phyloP scores from a whole-genome alignment of 2,113 vertebrate species.

The Mormyrus lacerda region DNA sequence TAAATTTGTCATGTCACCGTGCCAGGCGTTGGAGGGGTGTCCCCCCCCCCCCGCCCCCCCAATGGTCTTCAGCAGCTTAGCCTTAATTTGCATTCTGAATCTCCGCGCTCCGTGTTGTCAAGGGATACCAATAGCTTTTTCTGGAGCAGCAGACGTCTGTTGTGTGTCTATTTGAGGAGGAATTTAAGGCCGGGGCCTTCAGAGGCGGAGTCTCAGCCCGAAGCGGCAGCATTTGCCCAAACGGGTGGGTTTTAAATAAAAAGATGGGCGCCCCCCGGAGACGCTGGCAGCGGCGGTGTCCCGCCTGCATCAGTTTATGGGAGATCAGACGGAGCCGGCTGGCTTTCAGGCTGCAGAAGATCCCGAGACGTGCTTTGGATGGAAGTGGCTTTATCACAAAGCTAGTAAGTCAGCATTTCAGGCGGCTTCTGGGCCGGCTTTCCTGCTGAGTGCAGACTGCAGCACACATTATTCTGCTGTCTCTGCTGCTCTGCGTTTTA shows the following conservation, averaged over 20 bases:
- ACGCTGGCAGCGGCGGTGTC: background rate
- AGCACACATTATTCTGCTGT: background rate
- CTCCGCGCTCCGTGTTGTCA: conserved; percentile 51
- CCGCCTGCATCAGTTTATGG: background rate
- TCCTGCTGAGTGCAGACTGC: background rate
- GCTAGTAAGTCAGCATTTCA: background rate
- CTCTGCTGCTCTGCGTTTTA: background rate
- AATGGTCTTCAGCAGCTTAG: conserved; percentile 36
- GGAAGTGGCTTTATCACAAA: conserved; percentile 3
- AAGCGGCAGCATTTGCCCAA: background rate
- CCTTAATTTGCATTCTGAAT: conserved; percentile 61
- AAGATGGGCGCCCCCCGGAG: background rate
- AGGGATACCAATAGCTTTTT: conserved; percentile 45
- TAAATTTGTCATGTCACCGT: background rate
- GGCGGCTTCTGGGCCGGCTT: background rate
- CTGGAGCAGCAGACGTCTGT: conserved; percentile 43
- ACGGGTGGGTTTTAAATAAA: background rate
- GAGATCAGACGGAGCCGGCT: background rate
- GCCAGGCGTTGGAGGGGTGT: background rate
- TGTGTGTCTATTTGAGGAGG: conserved; percentile 44
- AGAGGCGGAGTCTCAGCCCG: background rate
- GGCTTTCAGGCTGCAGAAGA: background rate
- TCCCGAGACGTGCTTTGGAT: background rate
- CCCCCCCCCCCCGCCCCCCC: conserved; percentile 23
- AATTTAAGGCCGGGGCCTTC: conserved; percentile 27